These are phyloP conservation scores for Pandemis heparana DNA, from an alignment of 2,888 invertebrate genomes.

Conservation along the genomic window DNA sequence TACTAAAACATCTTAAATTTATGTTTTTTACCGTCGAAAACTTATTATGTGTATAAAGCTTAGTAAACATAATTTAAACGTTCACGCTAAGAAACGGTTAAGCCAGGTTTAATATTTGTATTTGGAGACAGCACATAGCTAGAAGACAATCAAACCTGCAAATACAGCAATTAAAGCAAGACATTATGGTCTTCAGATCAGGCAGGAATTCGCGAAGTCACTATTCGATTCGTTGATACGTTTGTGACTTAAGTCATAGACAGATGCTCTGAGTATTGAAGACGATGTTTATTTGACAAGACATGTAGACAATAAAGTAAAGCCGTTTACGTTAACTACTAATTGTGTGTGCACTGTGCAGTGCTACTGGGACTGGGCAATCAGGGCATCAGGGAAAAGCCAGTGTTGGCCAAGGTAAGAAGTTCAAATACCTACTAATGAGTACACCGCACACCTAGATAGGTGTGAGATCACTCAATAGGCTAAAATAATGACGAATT, in stretches of 20 bases:
- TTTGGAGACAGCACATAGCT: neutral
- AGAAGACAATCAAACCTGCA: too few species aligned
- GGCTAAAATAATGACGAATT: too few species aligned
- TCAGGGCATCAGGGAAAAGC: neutral
- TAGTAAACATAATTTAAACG: too few species aligned
- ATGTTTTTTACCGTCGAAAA: neutral
- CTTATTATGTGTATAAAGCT: too few species aligned
- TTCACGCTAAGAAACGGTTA: neutral
- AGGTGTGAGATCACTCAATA: too few species aligned
- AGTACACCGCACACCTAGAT: too few species aligned
- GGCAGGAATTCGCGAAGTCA: neutral
- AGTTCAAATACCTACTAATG: neutral
- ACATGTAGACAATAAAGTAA: neutral
- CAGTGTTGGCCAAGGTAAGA: neutral
- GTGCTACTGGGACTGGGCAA: constrained; percentile 1
- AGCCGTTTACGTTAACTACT: neutral
- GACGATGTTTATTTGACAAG: constrained; percentile 1
- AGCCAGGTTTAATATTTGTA: neutral
- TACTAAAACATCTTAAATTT: neutral
- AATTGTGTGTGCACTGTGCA: neutral
- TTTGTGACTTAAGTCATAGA: neutral
- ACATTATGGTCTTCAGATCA: too few species aligned
- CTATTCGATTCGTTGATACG: neutral
- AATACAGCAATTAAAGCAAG: too few species aligned
- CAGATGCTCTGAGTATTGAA: neutral